Conservation (phyloP, 2,888 invertebrate species). For the Troides oblongomaculatus region DNA sequence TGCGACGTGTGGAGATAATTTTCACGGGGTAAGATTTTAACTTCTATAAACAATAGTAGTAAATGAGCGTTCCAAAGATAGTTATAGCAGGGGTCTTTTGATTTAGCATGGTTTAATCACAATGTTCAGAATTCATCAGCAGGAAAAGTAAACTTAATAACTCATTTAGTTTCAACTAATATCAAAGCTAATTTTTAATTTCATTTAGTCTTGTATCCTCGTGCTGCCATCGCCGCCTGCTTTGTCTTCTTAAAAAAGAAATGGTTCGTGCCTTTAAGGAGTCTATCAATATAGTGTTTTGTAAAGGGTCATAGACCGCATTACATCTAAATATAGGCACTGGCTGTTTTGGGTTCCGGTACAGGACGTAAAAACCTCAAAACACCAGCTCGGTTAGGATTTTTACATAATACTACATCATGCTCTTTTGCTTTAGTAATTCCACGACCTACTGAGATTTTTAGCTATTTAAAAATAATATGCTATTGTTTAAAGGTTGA, state of each 20-base stretch:
- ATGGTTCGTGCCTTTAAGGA: too few species aligned
- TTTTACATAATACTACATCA: neutral
- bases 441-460: neutral
- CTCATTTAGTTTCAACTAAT: too few species aligned
- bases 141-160: too few species aligned
- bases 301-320: too few species aligned
- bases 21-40: constrained; percentile 47
- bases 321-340: too few species aligned
- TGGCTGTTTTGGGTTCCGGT: too few species aligned
- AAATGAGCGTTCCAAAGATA: neutral
- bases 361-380: too few species aligned
- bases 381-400: neutral
- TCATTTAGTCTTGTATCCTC: too few species aligned
- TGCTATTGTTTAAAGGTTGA: constrained; percentile 5
- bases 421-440: neutral
- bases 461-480: neutral
- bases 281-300: too few species aligned
- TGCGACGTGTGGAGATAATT: constrained; percentile 59
- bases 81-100: neutral
- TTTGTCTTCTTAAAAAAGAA: too few species aligned
- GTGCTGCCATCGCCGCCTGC: too few species aligned
- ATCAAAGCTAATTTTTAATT: too few species aligned
- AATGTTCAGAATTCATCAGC: neutral
- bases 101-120: neutral
- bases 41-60: neutral